Evolutionary conservation across 2,797 vertebrate genomes (phyloP).

Genomic region (Neomorphus geoffroyi): DNA sequence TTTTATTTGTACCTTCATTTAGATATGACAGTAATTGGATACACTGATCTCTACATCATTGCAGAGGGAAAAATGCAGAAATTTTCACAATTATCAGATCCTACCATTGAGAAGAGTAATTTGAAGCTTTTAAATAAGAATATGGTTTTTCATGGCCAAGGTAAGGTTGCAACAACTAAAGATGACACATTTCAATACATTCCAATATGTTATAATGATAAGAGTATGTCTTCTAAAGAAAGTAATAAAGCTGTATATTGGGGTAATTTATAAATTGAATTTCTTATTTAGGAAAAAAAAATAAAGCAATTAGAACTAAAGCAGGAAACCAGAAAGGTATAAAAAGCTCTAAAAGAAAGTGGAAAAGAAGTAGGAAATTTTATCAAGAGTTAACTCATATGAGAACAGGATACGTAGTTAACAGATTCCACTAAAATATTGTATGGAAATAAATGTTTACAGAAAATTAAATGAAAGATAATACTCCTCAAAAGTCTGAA

Average conservation of each 20-base stretch:
- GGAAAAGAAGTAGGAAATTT: not conserved
- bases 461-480: not conserved
- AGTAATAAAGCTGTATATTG: not conserved
- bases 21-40: not conserved
- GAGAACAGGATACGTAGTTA: not conserved
- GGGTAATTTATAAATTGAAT: not conserved
- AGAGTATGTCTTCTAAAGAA: not conserved
- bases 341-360: not conserved
- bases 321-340: not conserved
- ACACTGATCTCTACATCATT: not conserved
- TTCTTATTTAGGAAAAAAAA: not conserved
- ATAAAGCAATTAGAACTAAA: not conserved
- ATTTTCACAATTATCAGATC: not conserved
- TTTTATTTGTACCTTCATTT: not conserved
- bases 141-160: not conserved
- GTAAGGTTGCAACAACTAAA: not conserved
- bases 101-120: not conserved
- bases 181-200: not conserved
- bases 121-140: not conserved
- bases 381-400: not conserved
- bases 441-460: not conserved
- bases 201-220: not conserved
- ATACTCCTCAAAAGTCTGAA: not conserved
- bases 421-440: not conserved
- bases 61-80: not conserved